Base-by-base conservation (phyloP, 2,113 vertebrate genomes). In the Tupaia chinensis region DNA sequence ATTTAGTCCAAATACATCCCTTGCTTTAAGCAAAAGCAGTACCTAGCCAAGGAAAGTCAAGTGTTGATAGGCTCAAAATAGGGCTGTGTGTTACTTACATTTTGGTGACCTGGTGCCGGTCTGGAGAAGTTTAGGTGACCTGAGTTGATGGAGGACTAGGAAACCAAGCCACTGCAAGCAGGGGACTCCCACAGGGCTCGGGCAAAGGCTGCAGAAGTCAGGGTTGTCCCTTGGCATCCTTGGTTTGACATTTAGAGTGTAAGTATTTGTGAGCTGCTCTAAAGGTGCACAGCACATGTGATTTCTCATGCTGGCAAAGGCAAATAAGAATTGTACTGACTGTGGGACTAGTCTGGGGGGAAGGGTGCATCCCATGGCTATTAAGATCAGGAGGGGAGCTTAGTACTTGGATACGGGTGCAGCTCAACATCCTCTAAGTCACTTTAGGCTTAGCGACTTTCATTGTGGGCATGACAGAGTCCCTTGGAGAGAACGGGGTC, bases 21-120 rank as follows among this genome's bases (percentile, higher is more conserved):
- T 22, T 73, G 34, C 60, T 89, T 74, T 34, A 74, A 54, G 54
- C 74, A 86, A 86, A 66, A 82, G 81, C 72, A 72, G 56, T 7
- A 10, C 5, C 54, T 1, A 5, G 19, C 3, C 25, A 89, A 91
- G 85, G 54, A 73, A 80, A 10, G 19, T 13, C 2, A 4, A 0
- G 7, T 19, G 29, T 15, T 58, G 54, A 73, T 17, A 17, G 66
- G 78, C n/a, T 58, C 60, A 11, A 19, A 74, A n/a, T 11, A n/a
- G 17, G 60, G 23, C 78, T 61, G 27, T 27, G 32, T 22, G 10
- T 32, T 53, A 14, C 14, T 27, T 44, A 60, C 10, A 60, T 65
- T 63, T 34, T n/a, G 70, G 27, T 60, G 29, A 56, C 16, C 14
- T 20, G 68, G n/a, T n/a, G 32, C 34, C 60, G 27, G 7, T 73